Percentiles rank a stretch among this genome's conserved stretches.
phyloP scores from a whole-genome alignment of 2,113 vertebrate species.

The Chloropsis hardwickii region DNA sequence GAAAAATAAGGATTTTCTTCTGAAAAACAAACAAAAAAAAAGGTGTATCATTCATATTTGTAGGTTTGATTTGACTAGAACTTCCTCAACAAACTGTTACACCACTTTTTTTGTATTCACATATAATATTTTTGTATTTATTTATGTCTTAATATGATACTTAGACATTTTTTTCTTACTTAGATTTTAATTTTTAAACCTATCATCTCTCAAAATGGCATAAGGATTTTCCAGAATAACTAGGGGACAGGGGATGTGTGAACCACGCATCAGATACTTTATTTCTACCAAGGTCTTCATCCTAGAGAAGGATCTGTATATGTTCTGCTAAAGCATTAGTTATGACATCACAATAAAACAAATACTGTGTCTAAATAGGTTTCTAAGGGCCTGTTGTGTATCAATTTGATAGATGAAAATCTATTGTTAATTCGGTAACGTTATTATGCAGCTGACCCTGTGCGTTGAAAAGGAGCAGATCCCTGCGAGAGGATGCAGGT shows the following conservation, averaged over 20 bases:
- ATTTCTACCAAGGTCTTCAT: not conserved
- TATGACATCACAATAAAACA: not conserved
- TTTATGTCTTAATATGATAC: not conserved
- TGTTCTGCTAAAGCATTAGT: not conserved
- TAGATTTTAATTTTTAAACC: not conserved
- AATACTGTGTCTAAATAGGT: not conserved
- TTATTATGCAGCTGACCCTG: not conserved
- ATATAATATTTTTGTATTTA: not conserved
- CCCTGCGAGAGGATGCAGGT: not conserved
- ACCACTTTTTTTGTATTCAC: not conserved
- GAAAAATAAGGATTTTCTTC: not conserved
- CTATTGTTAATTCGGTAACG: not conserved
- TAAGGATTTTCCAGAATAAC: not conserved
- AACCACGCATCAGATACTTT: not conserved
- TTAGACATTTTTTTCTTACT: not conserved
- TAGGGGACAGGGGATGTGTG: accelerated
- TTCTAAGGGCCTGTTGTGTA: not conserved
- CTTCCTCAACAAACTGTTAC: not conserved
- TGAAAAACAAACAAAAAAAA: not conserved
- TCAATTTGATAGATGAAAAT: not conserved
- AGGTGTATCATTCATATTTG: not conserved
- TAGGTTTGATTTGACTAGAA: not conserved
- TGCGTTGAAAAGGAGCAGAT: not conserved
- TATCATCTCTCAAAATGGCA: not conserved
- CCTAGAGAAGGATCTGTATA: not conserved